Percentiles rank a stretch among this genome's conserved stretches.
Evolutionary conservation across 2,113 vertebrate genomes (phyloP).

Genomic region (Papio anubis): DNA sequence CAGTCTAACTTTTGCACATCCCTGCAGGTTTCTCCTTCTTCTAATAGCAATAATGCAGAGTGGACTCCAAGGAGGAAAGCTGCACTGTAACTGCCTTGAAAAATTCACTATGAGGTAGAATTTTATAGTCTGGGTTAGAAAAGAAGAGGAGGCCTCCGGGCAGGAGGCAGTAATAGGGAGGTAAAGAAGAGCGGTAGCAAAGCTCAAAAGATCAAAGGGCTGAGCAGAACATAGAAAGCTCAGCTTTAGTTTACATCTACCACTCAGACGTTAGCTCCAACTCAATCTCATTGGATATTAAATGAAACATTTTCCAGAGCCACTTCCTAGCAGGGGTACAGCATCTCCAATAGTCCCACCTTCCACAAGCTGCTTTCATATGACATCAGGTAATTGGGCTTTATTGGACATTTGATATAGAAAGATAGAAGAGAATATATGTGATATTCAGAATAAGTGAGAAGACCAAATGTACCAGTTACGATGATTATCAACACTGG

Average conservation of each 20-base stretch:
- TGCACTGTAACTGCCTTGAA: background rate
- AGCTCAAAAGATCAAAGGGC: background rate
- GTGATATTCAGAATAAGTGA: background rate
- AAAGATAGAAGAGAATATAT: background rate
- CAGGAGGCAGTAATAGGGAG: background rate
- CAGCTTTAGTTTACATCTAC: background rate
- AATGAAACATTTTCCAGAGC: background rate
- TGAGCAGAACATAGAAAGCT: background rate
- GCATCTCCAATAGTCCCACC: background rate
- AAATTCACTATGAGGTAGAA: background rate
- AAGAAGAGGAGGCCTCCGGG: background rate
- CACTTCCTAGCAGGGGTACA: background rate
- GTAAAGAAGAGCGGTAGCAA: background rate
- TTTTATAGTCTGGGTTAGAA: conserved; percentile 8
- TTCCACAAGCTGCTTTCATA: background rate
- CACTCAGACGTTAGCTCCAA: background rate
- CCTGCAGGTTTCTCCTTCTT: background rate
- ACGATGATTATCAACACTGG: background rate
- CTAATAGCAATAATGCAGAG: background rate
- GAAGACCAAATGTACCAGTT: background rate
- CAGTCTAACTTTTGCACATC: background rate
- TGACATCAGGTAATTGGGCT: background rate
- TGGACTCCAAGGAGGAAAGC: conserved; percentile 6
- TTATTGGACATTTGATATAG: background rate
- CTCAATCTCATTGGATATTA: background rate